Percentiles rank a stretch among this genome's conserved stretches.
Evolutionary conservation across 2,113 vertebrate genomes (phyloP).

Genomic region (Platysteira castanea): DNA sequence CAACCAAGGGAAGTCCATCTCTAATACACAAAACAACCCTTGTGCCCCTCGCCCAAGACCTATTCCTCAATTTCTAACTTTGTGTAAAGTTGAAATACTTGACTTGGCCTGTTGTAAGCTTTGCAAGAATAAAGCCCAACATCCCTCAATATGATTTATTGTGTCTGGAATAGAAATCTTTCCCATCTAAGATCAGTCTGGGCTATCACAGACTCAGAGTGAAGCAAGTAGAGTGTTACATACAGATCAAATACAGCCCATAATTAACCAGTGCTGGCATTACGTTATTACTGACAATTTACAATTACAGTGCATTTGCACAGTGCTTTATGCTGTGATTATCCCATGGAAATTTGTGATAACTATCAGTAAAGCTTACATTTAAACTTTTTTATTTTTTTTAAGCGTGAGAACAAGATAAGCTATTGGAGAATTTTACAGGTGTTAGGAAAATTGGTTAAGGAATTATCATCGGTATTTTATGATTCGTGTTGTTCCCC

Average conservation of each 20-base stretch:
- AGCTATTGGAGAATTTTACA: neutral
- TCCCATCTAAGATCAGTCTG: neutral
- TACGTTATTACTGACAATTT: neutral
- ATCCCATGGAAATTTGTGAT: conserved; percentile 5
- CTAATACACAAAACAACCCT: neutral
- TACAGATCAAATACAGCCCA: neutral
- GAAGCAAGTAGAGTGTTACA: neutral
- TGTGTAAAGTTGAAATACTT: neutral
- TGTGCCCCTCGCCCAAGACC: neutral
- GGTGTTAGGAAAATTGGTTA: conserved; percentile 13
- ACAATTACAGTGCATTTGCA: conserved; percentile 24
- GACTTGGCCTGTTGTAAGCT: neutral
- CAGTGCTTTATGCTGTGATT: conserved; percentile 17
- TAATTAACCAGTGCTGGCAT: conserved; percentile 40
- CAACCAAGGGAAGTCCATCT: neutral
- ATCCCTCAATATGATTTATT: neutral
- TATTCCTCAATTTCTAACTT: neutral
- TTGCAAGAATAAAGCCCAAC: neutral
- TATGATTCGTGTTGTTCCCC: neutral
- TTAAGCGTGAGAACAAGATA: neutral
- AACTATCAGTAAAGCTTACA: conserved; percentile 2
- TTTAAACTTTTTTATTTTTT: neutral
- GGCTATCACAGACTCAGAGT: neutral
- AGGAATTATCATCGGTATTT: neutral
- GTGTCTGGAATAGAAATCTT: neutral